phyloP scores from a whole-genome alignment of 2,113 vertebrate species.

The Nannospalax galili region DNA sequence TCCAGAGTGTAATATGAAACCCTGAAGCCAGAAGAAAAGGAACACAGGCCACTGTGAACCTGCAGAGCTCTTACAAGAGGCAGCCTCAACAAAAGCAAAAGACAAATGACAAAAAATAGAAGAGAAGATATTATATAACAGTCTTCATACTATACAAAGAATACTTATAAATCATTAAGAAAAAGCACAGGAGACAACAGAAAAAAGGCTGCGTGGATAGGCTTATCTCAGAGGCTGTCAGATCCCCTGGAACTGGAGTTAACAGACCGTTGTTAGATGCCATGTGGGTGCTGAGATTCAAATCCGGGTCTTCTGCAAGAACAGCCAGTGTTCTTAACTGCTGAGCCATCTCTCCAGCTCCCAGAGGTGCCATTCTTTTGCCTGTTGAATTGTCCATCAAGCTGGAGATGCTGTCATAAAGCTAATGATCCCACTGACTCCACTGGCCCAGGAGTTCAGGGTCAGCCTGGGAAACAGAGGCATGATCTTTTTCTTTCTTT shows the following conservation, averaged over 20 bases:
- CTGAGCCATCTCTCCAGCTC: too few species aligned
- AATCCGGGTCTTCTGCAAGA: too few species aligned
- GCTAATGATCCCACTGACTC: too few species aligned
- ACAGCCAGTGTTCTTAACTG: too few species aligned
- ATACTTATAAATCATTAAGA: not conserved
- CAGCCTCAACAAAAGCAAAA: not conserved
- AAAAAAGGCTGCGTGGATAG: too few species aligned
- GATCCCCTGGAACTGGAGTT: too few species aligned
- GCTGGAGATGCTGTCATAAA: not conserved
- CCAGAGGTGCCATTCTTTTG: not conserved
- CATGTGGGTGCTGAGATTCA: too few species aligned
- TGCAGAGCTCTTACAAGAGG: not conserved
- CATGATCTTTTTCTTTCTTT: not conserved
- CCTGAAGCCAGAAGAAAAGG: constrained; percentile 4
- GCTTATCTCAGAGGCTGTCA: too few species aligned
- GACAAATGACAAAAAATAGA: not conserved
- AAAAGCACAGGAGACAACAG: not conserved
- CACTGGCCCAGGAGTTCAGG: not conserved
- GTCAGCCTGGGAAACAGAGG: not conserved
- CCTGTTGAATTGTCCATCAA: not conserved
- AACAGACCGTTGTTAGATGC: too few species aligned
- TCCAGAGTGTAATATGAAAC: not conserved
- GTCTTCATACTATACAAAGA: not conserved
- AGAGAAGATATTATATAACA: not conserved
- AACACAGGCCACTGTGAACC: not conserved